Evolutionary conservation across 2,888 invertebrate species (phyloP).

Genomic region (Alentia gelatinosa): DNA sequence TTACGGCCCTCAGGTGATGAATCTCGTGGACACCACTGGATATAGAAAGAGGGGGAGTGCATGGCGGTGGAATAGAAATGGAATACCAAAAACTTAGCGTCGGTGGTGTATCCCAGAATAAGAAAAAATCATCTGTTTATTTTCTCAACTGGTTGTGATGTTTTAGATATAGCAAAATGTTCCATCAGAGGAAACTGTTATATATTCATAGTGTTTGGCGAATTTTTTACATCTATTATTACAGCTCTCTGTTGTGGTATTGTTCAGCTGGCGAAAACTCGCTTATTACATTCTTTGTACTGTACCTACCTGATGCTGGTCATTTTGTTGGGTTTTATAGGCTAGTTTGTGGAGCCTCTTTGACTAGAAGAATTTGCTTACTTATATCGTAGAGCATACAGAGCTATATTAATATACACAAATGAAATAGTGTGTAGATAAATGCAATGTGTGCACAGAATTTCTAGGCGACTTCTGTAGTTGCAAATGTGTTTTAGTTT

Average conservation of each 20-base stretch:
- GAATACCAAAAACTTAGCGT: too few relatives aligned
- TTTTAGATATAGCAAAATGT: not conserved
- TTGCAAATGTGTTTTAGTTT: not conserved
- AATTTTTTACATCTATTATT: not conserved
- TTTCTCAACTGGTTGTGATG: slow-evolving; percentile 36
- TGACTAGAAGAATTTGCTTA: not conserved
- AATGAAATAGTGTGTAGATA: not conserved
- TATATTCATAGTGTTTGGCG: slow-evolving; percentile 16
- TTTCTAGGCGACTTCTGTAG: not conserved
- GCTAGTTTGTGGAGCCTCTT: slow-evolving; percentile 17
- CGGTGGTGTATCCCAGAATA: too few relatives aligned
- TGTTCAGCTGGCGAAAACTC: not conserved
- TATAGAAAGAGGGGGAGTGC: too few relatives aligned
- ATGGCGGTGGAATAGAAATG: too few relatives aligned
- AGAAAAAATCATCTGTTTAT: not conserved
- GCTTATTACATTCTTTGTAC: not conserved
- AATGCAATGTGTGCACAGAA: slow-evolving; percentile 29
- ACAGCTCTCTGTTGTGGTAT: slow-evolving; percentile 12
- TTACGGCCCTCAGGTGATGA: too few relatives aligned
- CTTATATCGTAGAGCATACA: not conserved
- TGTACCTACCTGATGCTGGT: slow-evolving; percentile 34
- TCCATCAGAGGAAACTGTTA: slow-evolving; percentile 17
- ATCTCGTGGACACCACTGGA: too few relatives aligned
- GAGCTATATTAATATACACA: not conserved
- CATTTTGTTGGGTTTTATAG: slow-evolving; percentile 39